phyloP scores from a whole-genome alignment of 2,797 vertebrate genomes.

The Gallinago nigripennis region DNA sequence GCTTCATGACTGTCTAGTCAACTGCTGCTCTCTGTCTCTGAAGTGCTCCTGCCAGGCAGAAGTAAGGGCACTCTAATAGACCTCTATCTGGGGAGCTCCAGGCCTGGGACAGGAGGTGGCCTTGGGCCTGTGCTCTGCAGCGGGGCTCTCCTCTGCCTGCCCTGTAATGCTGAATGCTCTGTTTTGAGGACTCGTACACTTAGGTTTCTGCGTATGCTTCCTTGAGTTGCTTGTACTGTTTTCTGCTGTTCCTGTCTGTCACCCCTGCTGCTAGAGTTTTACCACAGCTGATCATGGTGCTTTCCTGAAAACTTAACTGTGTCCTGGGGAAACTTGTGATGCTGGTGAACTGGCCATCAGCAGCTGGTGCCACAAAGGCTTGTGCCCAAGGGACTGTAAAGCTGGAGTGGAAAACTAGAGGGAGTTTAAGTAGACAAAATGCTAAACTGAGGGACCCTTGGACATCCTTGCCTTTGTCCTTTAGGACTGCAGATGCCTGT shows the following conservation, averaged over 20 bases:
- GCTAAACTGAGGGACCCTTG: background rate
- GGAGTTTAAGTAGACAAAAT: background rate
- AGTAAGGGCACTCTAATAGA: background rate
- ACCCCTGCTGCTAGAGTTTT: background rate
- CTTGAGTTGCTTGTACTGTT: background rate
- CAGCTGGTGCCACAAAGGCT: background rate
- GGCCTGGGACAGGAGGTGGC: background rate
- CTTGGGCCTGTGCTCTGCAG: background rate
- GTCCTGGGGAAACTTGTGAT: background rate
- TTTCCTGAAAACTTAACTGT: background rate
- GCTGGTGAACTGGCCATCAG: background rate
- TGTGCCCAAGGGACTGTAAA: background rate
- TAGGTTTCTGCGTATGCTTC: background rate
- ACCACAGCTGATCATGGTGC: background rate
- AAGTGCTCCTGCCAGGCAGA: conserved; percentile 4
- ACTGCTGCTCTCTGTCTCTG: background rate
- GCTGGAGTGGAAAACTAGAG: background rate
- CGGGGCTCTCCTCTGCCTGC: background rate
- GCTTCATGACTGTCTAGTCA: background rate
- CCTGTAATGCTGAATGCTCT: background rate
- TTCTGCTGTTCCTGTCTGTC: background rate
- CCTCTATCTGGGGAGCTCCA: background rate
- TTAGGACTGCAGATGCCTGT: background rate
- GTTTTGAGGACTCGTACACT: background rate
- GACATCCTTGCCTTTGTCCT: background rate